Percentiles rank a stretch among this genome's conserved stretches.
These are phyloP conservation scores for Drosophila pallidifrons DNA, from an alignment of 1,140 invertebrate species.

Conservation along the genomic window DNA sequence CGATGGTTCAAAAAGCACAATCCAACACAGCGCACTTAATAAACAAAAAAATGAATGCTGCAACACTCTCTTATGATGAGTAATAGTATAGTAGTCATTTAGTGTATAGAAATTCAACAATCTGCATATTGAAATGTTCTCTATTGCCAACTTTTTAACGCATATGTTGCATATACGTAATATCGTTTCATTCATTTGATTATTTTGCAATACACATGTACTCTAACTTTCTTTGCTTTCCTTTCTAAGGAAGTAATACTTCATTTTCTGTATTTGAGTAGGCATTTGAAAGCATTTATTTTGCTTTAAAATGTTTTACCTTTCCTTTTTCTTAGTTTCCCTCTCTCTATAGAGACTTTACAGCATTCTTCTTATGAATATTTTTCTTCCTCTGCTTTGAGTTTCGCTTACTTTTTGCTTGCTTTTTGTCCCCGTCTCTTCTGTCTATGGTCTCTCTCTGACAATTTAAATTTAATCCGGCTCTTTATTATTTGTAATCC, in stretches of 20 bases:
- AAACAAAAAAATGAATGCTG: constrained; percentile 33
- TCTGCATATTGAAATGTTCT: not conserved
- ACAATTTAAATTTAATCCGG: not conserved
- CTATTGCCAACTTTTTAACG: too few species aligned
- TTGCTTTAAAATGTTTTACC: too few species aligned
- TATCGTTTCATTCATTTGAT: too few species aligned
- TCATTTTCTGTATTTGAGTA: too few species aligned
- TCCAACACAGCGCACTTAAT: constrained; percentile 13
- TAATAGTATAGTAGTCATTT: not conserved
- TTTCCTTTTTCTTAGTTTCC: too few species aligned
- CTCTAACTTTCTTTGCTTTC: too few species aligned
- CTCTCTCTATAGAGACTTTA: too few species aligned
- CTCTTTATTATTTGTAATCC: not conserved
- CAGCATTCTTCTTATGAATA: not conserved
- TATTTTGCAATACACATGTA: too few species aligned
- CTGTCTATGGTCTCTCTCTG: not conserved
- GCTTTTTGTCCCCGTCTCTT: not conserved
- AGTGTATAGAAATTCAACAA: not conserved
- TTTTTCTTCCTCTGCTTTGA: not conserved
- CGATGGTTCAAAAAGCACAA: constrained; percentile 12
- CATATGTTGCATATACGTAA: too few species aligned
- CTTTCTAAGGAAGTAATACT: too few species aligned
- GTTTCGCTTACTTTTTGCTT: not conserved
- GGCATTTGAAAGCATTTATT: too few species aligned
- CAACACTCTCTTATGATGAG: not conserved